Base-by-base conservation (phyloP, 1,140 invertebrate species). In the Drosophila santomea region DNA sequence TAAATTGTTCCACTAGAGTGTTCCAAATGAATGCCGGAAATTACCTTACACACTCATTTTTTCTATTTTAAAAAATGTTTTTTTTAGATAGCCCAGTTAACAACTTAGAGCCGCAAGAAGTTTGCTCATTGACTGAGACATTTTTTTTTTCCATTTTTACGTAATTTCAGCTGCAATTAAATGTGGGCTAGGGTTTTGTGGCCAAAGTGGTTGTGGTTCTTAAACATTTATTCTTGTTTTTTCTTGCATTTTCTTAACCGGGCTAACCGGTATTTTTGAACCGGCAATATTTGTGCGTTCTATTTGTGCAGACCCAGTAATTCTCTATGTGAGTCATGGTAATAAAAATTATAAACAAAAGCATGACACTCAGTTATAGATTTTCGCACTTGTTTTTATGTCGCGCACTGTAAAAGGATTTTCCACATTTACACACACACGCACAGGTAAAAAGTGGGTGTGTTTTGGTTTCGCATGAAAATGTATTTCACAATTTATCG, bases 221-320 rank as follows among this genome's bases (percentile, higher is more conserved):
- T 69, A 8, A 36, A 20, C 25, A 32, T 43, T 23, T 17, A n/a
- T 39, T 41, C 1, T 57, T 20, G 20, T 44, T 39, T 14, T 15
- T 28, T 39, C 56, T 61, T 54, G 32, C 25, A 57, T 41, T 28
- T 43, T 43, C 28, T 44, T 54, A 56, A 74, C 57, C 57, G 61
- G 61, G 60, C 55, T 78, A 82, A 82, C 80, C 80, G 80, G 80
- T 83, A 82, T 74, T 74, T 25, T 20, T 55, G 62, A 57, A 61
- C 79, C 79, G 74, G 74, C 79, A 82, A 63, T 60, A 60, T 60
- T 63, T 63, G n/a, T 17, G 25, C 32, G 64, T 72, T 48, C 43
- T 69, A 68, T 68, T 68, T 68, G 28, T 36, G 60, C 50, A 50
- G 59, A 54, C 41, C 59, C 44, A 57, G 36, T 67, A 62, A 76